Percentiles rank a stretch among this genome's conserved stretches.
Evolutionary conservation across 2,888 invertebrate species (phyloP).

Genomic region (Ommatoiulus sabulosus): DNA sequence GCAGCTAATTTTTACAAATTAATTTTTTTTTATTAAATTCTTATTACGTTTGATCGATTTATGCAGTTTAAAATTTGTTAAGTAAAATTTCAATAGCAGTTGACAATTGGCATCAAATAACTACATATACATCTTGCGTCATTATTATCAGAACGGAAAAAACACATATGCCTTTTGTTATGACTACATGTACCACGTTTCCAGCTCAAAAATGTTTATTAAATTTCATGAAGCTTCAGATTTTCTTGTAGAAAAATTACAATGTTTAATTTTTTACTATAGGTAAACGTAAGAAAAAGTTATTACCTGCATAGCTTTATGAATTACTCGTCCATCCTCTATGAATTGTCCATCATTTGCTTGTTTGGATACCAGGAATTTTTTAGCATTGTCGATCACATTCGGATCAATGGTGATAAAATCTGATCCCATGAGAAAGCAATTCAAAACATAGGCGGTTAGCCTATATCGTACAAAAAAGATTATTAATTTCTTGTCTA

Average conservation of each 20-base stretch:
- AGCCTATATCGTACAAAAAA: constrained; percentile 4
- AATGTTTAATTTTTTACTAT: background rate
- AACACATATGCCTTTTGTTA: no score
- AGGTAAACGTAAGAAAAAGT: background rate
- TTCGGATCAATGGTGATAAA: constrained; percentile 49
- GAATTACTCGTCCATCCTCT: constrained; percentile 38
- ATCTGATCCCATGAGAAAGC: background rate
- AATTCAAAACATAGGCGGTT: constrained; percentile 36
- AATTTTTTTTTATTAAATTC: background rate
- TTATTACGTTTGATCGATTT: no score
- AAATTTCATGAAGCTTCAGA: no score
- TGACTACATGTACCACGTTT: no score
- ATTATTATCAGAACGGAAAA: no score
- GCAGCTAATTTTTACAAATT: no score
- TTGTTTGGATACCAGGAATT: background rate
- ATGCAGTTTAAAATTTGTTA: no score
- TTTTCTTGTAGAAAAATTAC: no score
- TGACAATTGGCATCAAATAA: no score
- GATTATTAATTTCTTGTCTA: background rate
- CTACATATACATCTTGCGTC: no score
- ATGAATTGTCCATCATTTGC: background rate
- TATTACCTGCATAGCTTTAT: constrained; percentile 52
- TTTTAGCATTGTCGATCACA: constrained; percentile 4
- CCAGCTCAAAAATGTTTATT: no score
- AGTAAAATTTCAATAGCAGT: no score